Percentiles rank a stretch among this genome's conserved stretches.
Evolutionary conservation across 2,888 invertebrate genomes (phyloP).

Genomic region (Limenitis camilla): DNA sequence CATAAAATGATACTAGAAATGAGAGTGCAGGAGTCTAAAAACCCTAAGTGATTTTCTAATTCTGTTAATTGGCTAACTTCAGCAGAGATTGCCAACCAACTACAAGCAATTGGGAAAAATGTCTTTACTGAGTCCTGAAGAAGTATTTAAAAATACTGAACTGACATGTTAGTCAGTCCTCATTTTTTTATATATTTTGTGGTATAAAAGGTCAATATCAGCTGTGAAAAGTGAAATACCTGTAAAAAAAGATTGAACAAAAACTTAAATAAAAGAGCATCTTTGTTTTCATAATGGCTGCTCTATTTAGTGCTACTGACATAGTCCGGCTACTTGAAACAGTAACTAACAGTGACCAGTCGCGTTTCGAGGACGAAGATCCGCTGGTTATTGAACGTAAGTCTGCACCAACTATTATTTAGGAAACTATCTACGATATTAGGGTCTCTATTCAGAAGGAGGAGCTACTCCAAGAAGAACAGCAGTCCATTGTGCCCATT

Average conservation of each 20-base stretch:
- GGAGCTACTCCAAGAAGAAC: background rate
- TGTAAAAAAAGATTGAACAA: background rate
- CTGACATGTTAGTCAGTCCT: background rate
- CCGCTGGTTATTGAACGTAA: background rate
- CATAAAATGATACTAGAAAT: too few relatives aligned
- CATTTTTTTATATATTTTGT: background rate
- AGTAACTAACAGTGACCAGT: background rate
- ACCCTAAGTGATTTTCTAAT: too few relatives aligned
- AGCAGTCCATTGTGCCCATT: background rate
- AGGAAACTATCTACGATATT: too few relatives aligned
- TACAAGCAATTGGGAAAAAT: too few relatives aligned
- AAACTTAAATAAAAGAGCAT: background rate
- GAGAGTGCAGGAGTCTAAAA: too few relatives aligned
- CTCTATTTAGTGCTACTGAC: background rate
- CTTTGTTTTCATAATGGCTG: background rate
- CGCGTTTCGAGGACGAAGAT: background rate
- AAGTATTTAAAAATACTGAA: too few relatives aligned
- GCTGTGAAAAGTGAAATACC: too few relatives aligned
- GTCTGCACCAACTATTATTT: background rate
- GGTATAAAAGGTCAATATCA: background rate
- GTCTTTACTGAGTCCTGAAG: too few relatives aligned
- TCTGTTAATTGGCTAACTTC: too few relatives aligned
- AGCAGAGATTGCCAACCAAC: too few relatives aligned
- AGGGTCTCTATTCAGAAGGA: background rate
- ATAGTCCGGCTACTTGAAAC: background rate